Evolutionary conservation across 2,888 invertebrate genomes (phyloP), one percentile per base, ranked within the genome.

Genomic region (Orgyia antiqua): DNA sequence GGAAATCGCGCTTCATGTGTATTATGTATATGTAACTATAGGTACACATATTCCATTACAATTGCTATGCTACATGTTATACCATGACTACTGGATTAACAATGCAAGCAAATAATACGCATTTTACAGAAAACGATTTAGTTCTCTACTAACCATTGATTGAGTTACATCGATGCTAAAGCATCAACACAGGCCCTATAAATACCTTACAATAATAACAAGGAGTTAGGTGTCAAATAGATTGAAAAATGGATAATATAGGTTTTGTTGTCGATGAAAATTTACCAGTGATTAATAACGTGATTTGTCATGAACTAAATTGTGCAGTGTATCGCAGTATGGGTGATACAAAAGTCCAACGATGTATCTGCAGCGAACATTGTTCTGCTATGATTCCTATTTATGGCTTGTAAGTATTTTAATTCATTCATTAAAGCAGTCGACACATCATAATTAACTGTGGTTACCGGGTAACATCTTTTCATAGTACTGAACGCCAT

Each of bases 221-320:
- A n/a, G n/a, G n/a, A n/a, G n/a, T n/a, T n/a, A n/a, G n/a, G n/a
- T n/a, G n/a, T n/a, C n/a, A n/a, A n/a, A n/a, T n/a, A n/a, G n/a
- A n/a, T n/a, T n/a, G n/a, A 4, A 45, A 30, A 30, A 80, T 80
- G 80, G 78, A 80, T 36, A 80, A 80, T 39, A 53, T 61, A 1
- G 77, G 70, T n/a, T 80, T 79, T 29, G 62, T 63, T 12, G 40
- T 58, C 3, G 75, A 72, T 30, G 77, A 78, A 36, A 53, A 49
- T 7, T 27, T 66, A 13, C 18, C 46, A 2, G 56, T 58, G 30
- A 44, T 58, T n/a, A 42, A 51, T 12, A 44, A 37, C n/a, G 51
- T 41, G 9, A 38, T 13, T 38, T 2, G 30, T 32, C 3, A 54
- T 29, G 27, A 23, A 2, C 9, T 34, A 8, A 56, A 57, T 30